Evolutionary conservation across 1,140 invertebrate species (phyloP).

Genomic region (Mactra quadrangularis): DNA sequence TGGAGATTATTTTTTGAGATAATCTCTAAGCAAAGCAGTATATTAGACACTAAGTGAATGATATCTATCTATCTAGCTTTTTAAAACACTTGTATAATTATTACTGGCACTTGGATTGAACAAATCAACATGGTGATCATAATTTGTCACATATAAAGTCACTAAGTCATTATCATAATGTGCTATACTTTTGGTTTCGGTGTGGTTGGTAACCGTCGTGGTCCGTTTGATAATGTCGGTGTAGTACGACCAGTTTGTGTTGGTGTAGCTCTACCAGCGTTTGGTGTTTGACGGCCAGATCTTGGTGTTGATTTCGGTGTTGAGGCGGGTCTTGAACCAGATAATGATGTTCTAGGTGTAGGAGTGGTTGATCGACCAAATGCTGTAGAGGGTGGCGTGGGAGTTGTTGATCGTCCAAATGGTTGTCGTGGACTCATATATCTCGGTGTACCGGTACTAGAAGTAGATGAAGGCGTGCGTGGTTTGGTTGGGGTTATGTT

Average conservation of each 20-base stretch:
- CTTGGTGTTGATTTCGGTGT: slow-evolving; percentile 58
- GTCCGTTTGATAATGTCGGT: slow-evolving; percentile 58
- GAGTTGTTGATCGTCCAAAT: slow-evolving; percentile 52
- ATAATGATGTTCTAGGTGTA: slow-evolving; percentile 6
- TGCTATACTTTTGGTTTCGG: slow-evolving; percentile 58
- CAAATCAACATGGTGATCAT: no score
- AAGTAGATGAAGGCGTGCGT: slow-evolving; percentile 38
- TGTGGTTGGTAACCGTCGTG: slow-evolving; percentile 50
- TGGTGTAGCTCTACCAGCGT: slow-evolving; percentile 20
- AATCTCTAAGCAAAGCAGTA: no score
- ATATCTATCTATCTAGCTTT: no score
- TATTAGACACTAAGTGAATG: no score
- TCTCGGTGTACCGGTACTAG: slow-evolving; percentile 36
- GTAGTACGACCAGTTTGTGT: slow-evolving; percentile 51
- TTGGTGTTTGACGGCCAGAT: slow-evolving; percentile 54
- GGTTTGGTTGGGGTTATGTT: slow-evolving; percentile 50
- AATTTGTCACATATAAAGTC: no score
- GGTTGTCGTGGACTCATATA: slow-evolving; percentile 54
- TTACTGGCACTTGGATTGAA: no score
- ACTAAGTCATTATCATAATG: no score
- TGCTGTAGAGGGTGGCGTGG: slow-evolving; percentile 49
- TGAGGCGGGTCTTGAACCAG: slow-evolving; percentile 23
- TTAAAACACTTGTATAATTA: no score
- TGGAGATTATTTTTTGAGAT: no score
- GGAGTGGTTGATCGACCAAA: slow-evolving; percentile 36